Conservation (phyloP, 2,888 invertebrate species). For the Falcaria lacertinaria region DNA sequence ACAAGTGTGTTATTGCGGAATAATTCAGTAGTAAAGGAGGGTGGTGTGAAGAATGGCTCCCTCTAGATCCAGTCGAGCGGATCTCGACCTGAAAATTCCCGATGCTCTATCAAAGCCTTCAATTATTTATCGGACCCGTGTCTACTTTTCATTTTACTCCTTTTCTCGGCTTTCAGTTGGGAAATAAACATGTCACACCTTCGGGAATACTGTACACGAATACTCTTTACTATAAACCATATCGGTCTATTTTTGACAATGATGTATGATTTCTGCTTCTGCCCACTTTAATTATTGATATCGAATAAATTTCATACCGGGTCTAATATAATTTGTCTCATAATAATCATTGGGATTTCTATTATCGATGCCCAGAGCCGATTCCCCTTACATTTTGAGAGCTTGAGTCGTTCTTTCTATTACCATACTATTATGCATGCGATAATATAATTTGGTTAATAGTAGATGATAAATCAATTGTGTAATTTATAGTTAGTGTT, state of each 20-base stretch:
- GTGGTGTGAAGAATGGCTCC: slow-evolving; percentile 73
- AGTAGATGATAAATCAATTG: slow-evolving; percentile 59
- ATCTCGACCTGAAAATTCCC: slow-evolving; percentile 65
- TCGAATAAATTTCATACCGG: not conserved
- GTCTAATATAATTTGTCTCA: no score
- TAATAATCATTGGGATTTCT: not conserved
- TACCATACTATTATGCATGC: slow-evolving; percentile 4
- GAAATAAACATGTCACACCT: slow-evolving; percentile 67
- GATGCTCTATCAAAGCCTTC: slow-evolving; percentile 75
- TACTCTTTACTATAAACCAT: slow-evolving; percentile 51
- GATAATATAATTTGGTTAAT: slow-evolving; percentile 9
- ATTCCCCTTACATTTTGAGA: not conserved
- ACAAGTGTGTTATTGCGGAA: slow-evolving; percentile 79
- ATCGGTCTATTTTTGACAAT: slow-evolving; percentile 46
- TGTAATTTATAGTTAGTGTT: slow-evolving; percentile 63
- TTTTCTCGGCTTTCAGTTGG: slow-evolving; percentile 62
- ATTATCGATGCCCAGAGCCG: no score
- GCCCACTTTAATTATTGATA: slow-evolving; percentile 41
- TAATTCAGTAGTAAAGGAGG: slow-evolving; percentile 75
- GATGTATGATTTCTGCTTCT: slow-evolving; percentile 42
- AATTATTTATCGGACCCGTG: slow-evolving; percentile 79
- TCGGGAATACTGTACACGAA: slow-evolving; percentile 61
- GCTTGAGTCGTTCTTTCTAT: not conserved
- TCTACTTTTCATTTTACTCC: slow-evolving; percentile 79
- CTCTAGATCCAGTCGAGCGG: slow-evolving; percentile 55